phyloP scores from a whole-genome alignment of 92 coral and sea anemone species.

The Meandrina meandrites region DNA sequence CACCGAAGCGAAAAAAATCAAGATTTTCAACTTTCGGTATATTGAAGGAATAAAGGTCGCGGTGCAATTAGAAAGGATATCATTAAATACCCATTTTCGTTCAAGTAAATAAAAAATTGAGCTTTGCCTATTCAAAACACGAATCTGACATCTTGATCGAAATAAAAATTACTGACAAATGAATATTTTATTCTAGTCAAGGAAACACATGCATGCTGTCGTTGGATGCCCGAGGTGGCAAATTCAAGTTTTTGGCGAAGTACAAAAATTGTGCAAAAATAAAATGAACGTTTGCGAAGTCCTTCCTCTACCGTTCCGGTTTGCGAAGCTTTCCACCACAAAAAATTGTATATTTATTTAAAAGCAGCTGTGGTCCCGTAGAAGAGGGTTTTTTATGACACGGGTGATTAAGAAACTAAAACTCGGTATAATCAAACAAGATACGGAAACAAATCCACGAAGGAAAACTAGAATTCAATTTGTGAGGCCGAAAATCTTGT shows the following conservation, averaged over 20 bases:
- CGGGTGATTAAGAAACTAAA: conserved; percentile 22
- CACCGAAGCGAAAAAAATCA: conserved; percentile 1
- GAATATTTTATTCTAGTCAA: conserved; percentile 41
- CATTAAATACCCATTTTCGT: conserved; percentile 52
- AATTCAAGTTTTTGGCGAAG: background rate
- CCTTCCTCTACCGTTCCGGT: background rate
- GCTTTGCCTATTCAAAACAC: conserved; percentile 38
- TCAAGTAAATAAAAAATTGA: conserved; percentile 46
- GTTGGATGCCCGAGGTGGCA: background rate
- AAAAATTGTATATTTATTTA: conserved; percentile 29
- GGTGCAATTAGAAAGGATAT: conserved; percentile 43
- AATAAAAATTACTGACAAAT: conserved; percentile 38
- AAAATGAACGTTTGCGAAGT: background rate
- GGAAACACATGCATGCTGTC: conserved; percentile 8
- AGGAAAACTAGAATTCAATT: background rate
- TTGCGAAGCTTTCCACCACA: conserved; percentile 26
- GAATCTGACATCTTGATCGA: conserved; percentile 47
- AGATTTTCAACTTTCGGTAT: conserved; percentile 17
- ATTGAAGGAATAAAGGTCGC: background rate
- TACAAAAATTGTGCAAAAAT: background rate
- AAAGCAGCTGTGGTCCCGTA: conserved; percentile 31
- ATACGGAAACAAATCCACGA: conserved; percentile 4
- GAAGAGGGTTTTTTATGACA: conserved; percentile 33
- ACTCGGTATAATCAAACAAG: conserved; percentile 19
- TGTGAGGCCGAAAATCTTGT: background rate